Conservation (phyloP, 2,797 vertebrate genomes). For the Eupleurogrammus muticus region DNA sequence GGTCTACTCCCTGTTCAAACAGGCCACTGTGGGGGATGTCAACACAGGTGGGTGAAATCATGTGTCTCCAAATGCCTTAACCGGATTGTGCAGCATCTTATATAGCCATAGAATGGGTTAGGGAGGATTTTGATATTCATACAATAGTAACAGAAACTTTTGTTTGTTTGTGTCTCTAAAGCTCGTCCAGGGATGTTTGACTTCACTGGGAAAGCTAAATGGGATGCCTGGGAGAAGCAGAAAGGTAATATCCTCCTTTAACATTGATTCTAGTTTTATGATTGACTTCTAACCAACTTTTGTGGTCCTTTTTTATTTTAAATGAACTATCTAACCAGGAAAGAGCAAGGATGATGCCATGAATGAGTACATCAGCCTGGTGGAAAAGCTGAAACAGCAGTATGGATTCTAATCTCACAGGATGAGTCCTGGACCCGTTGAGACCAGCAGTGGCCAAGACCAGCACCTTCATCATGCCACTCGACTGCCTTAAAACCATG, state of each 20-base stretch:
- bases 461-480: background rate
- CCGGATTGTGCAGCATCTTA: no score
- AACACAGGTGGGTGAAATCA: conserved; percentile 85
- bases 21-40: conserved; percentile 90
- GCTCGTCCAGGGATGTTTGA: conserved; percentile 93
- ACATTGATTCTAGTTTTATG: no score
- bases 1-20: conserved; percentile 92
- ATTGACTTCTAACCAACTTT: no score
- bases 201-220: conserved; percentile 94
- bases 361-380: conserved; percentile 81
- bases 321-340: conserved; percentile 73
- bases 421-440: background rate
- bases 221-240: conserved; percentile 91
- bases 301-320: background rate
- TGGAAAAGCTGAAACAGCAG: conserved; percentile 79
- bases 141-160: background rate
- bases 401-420: conserved; percentile 60
- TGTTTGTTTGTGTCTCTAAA: conserved; percentile 61
- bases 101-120: background rate
- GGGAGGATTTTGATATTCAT: background rate
- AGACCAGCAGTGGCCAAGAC: background rate
- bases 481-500: conserved; percentile 44
- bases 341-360: conserved; percentile 88
- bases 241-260: conserved; percentile 83
- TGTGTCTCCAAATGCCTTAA: no score